These are phyloP conservation scores for Equus przewalskii DNA, from an alignment of 2,113 vertebrate genomes.

Conservation along the genomic window DNA sequence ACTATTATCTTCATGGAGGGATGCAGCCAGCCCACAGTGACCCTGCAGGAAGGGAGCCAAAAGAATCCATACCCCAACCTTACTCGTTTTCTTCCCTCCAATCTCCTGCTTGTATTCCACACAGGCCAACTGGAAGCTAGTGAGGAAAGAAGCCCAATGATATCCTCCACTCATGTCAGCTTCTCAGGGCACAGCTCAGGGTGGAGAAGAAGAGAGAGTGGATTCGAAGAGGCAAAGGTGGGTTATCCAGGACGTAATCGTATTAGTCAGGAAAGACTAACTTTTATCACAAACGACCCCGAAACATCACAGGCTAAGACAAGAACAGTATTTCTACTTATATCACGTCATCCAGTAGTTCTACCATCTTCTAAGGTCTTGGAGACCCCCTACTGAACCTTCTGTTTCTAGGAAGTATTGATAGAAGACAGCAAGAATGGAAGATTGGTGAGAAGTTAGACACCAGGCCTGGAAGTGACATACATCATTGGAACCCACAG, in stretches of 20 bases:
- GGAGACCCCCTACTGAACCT: neutral
- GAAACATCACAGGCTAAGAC: neutral
- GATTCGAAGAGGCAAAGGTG: neutral
- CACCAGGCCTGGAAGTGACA: neutral
- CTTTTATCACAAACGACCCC: neutral
- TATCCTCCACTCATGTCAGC: neutral
- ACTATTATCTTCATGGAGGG: neutral
- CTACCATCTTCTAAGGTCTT: neutral
- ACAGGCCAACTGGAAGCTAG: neutral
- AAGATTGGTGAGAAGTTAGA: neutral
- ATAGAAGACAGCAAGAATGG: neutral
- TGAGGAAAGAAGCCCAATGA: neutral
- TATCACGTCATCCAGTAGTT: neutral
- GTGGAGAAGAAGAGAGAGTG: neutral
- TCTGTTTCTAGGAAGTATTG: neutral
- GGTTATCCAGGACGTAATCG: neutral
- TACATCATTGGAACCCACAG: neutral
- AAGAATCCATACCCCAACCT: neutral
- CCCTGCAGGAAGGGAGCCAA: neutral
- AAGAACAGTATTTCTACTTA: neutral
- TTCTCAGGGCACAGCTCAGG: neutral
- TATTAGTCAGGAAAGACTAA: neutral
- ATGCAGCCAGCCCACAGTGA: neutral
- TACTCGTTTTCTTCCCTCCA: neutral
- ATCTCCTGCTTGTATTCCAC: neutral